These are phyloP conservation scores for Cassiopea andromeda DNA, from an alignment of 30 jellyfish, hydroid and myxozoan genomes.

Conservation along the genomic window DNA sequence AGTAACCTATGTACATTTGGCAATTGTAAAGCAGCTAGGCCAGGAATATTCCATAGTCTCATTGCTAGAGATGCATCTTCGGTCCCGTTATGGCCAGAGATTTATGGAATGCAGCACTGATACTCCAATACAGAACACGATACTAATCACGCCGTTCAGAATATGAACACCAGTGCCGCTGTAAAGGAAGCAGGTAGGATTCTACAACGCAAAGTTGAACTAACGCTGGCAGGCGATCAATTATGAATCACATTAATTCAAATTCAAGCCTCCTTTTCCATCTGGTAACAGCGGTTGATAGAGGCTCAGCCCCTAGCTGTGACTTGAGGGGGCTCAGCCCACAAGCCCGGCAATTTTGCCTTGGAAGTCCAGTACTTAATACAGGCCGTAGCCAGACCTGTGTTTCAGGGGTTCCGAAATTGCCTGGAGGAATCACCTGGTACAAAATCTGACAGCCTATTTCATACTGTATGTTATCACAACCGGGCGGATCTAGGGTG, in stretches of 20 bases:
- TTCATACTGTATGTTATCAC: too few relatives aligned
- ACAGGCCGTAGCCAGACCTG: too few relatives aligned
- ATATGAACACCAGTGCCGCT: slow-evolving; percentile 13
- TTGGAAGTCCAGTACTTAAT: too few relatives aligned
- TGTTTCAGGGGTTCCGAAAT: too few relatives aligned
- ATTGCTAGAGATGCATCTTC: not conserved
- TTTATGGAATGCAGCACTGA: slow-evolving; percentile 1
- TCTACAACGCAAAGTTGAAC: not conserved
- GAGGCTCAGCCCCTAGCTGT: not conserved
- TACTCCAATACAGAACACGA: not conserved
- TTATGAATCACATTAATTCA: slow-evolving; percentile 13
- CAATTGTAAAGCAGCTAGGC: not conserved
- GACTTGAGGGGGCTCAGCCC: not conserved
- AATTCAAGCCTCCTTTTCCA: not conserved
- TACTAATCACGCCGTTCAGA: not conserved
- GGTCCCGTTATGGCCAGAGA: not conserved
- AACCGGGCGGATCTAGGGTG: too few relatives aligned
- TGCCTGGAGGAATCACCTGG: too few relatives aligned
- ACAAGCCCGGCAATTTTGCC: too few relatives aligned
- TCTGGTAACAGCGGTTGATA: too few relatives aligned
- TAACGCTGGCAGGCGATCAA: not conserved
- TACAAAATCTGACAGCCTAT: too few relatives aligned
- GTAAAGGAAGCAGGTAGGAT: not conserved
- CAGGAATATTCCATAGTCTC: not conserved
- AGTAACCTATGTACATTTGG: not conserved